Evolutionary conservation across 2,888 invertebrate genomes (phyloP), one percentile per base, ranked within the genome.

Genomic region (Cynaeus angustus): DNA sequence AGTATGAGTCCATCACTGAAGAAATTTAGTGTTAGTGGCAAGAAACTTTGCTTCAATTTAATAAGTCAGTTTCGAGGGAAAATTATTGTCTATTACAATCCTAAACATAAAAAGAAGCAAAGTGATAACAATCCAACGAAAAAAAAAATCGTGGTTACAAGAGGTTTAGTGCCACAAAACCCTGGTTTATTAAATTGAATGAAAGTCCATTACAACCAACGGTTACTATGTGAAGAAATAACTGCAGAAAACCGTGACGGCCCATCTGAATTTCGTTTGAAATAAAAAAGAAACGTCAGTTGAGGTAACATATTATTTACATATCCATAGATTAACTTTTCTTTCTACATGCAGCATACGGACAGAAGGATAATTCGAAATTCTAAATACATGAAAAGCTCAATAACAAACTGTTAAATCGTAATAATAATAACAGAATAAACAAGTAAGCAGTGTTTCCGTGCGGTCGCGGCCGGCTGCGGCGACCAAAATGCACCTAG

Each of bases 311-410:
- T 68, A 71, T 64, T 64, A 64, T 72, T 59, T 68, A 75, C 68
- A 70, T 64, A 74, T 70, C 70, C 64, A 70, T 74, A 72, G 72
- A 75, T 75, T 70, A 74, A 74, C 58, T 73, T 72, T 70, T 56
- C 56, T 72, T 48, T 70, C 73, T 78, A 78, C 75, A 78, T 78
- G 75, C 70, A 76, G 73, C 71, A 69, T 77, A 77, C 75, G 69
- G 74, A 77, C 74, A 75, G 77, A 76, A 76, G 74, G 72, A 76
- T 73, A 77, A 76, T 77, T 75, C 73, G 74, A 77, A 78, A 77
- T 73, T 76, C 75, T 78, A 75, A 72, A 74, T 77, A 78, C 78
- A 78, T 74, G 74, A 78, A 70, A 78, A 78, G 78, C 78, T 72
- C 68, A 74, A 72, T 69, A 75, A 75, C 74, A 75, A 72, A 74